These are phyloP conservation scores for Botia kubotai DNA, from an alignment of 2,797 vertebrate species.

Conservation along the genomic window DNA sequence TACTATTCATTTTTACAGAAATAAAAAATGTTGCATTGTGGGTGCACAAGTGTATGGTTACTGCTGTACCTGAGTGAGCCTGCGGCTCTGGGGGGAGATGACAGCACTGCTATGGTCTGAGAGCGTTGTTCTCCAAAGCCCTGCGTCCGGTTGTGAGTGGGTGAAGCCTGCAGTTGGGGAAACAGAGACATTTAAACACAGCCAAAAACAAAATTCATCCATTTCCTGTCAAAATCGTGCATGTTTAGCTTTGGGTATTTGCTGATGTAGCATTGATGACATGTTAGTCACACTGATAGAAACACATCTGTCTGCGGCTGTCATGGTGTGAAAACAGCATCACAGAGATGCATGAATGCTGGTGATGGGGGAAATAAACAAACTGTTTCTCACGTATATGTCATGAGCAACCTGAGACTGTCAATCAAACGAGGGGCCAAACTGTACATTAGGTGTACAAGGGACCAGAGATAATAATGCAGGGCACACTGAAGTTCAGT, in stretches of 20 bases:
- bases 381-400: not conserved
- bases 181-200: not conserved
- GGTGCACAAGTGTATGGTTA: constrained; percentile 6
- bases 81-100: constrained; percentile 91
- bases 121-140: constrained; percentile 87
- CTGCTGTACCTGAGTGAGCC: constrained; percentile 86
- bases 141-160: constrained; percentile 84
- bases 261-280: not conserved
- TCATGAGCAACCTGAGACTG: not conserved
- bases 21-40: not conserved
- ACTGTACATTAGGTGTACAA: not conserved
- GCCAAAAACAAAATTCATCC: not conserved
- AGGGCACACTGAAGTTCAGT: constrained; percentile 11
- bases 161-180: constrained; percentile 82
- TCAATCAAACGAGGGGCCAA: constrained; percentile 4
- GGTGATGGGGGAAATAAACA: not conserved
- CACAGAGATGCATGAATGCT: not conserved
- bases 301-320: not conserved
- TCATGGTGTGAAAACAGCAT: not conserved
- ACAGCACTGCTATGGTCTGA: constrained; percentile 86
- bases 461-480: not conserved
- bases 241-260: not conserved
- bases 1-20: no score
- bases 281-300: not conserved
- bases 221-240: not conserved